Base-by-base conservation (phyloP, 2,797 vertebrate genomes). In the Gymnothorax reevesii region DNA sequence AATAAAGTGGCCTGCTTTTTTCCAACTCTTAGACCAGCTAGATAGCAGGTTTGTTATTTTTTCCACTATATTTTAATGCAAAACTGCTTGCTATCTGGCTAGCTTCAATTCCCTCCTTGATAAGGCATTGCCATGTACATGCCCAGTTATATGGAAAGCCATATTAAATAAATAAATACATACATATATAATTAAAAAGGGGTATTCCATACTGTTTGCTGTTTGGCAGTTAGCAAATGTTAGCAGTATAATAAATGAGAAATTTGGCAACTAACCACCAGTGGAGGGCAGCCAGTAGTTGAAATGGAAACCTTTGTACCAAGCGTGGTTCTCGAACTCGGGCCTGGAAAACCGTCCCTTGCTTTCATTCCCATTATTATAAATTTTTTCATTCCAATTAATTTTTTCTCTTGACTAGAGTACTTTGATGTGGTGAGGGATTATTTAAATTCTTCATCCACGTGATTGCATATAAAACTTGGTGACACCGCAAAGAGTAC, bases 1-100 rank as follows among this genome's bases (percentile, higher is more conserved):
- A 62, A 83, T 85, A 87, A 87, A 86, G 89, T 85, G 84, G 89
- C 12, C 88, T 42, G 66, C 75, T 33, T 64, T 75, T 79, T 15
- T 42, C 27, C 49, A 15, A 83, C 59, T 59, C 4, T 49, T 42
- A 17, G 4, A 42, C 10, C 42, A 62, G 13, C 75, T 52, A 79
- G 42, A 79, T 79, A 42, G 33, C 33, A 42, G 1, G 33, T 42
- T 42, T 42, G 33, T 42, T 42, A 42, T 42, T 42, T 1, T 42
- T 42, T 42, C 33, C 33, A 1, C 33, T 1, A 49, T 79, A 52
- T 75, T 69, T 20, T 17, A 9, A 73, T 20, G n/a, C 42, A 1
- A 9, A 79, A 25, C 49, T 33, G 71, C 27, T 79, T 52, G 75
- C 12, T 52, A 79, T 8, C 42, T 17, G 52, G 15, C 22, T 83